phyloP scores from a whole-genome alignment of 2,888 invertebrate species.

The Ligdia adustata region DNA sequence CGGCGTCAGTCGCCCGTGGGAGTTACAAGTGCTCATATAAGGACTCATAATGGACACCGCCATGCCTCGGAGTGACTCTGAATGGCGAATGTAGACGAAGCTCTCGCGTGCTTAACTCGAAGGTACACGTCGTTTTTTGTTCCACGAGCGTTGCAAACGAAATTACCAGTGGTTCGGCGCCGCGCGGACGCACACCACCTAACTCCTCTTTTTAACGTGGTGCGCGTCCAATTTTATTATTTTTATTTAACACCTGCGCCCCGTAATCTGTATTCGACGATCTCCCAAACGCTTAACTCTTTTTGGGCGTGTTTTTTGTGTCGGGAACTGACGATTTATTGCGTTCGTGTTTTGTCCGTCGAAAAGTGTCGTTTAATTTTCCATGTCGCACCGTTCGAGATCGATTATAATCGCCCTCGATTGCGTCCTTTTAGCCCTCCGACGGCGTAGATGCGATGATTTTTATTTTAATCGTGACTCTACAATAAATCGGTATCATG shows the following conservation, averaged over 20 bases:
- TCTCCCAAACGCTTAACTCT: slow-evolving; percentile 82
- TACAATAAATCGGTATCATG: slow-evolving; percentile 30
- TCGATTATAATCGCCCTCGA: slow-evolving; percentile 72
- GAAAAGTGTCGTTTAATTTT: slow-evolving; percentile 80
- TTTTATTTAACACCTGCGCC: slow-evolving; percentile 84
- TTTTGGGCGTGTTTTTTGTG: slow-evolving; percentile 72
- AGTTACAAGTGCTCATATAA: slow-evolving; percentile 55
- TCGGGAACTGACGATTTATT: slow-evolving; percentile 71
- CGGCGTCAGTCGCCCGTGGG: slow-evolving; percentile 36
- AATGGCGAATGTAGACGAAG: slow-evolving; percentile 59
- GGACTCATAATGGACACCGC: slow-evolving; percentile 62
- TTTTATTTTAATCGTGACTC: slow-evolving; percentile 19
- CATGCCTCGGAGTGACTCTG: slow-evolving; percentile 54
- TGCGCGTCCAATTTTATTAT: slow-evolving; percentile 77
- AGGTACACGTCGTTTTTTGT: slow-evolving; percentile 71
- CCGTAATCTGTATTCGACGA: slow-evolving; percentile 81
- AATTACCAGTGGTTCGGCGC: slow-evolving; percentile 77
- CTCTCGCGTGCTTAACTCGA: slow-evolving; percentile 55
- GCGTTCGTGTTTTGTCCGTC: slow-evolving; percentile 68
- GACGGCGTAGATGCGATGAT: background rate
- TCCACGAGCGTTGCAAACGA: slow-evolving; percentile 69
- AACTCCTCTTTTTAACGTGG: slow-evolving; percentile 75
- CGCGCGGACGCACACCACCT: slow-evolving; percentile 70
- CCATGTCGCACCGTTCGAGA: slow-evolving; percentile 68
- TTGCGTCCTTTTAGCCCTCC: slow-evolving; percentile 46